These are phyloP conservation scores for Ophion costatus DNA, from an alignment of 2,888 invertebrate species.

Conservation along the genomic window DNA sequence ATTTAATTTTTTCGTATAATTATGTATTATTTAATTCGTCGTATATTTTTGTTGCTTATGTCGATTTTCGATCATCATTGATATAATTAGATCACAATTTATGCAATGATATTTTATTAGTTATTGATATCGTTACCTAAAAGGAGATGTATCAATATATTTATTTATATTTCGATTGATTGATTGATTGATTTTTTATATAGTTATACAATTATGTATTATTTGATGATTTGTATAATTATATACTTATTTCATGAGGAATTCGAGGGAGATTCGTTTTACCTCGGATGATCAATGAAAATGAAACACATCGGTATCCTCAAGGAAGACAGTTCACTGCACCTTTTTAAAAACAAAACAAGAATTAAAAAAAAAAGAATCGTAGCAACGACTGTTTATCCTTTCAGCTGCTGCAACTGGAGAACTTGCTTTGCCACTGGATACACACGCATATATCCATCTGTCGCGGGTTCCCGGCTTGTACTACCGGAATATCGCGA, in stretches of 20 bases:
- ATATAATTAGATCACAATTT: no score
- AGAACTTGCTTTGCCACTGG: conserved; percentile 37
- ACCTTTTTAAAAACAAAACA: background rate
- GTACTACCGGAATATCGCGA: conserved; percentile 49
- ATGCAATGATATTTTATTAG: no score
- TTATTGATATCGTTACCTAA: no score
- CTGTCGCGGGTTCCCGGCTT: conserved; percentile 40
- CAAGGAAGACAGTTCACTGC: conserved; percentile 17
- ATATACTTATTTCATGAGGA: background rate
- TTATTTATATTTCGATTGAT: no score
- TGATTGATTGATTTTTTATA: no score
- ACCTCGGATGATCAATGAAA: background rate
- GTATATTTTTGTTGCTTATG: background rate
- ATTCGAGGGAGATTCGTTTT: background rate
- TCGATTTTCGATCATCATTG: no score
- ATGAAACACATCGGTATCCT: conserved; percentile 2
- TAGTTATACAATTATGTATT: no score
- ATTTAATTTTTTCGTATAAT: no score
- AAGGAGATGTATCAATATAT: no score
- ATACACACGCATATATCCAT: conserved; percentile 7
- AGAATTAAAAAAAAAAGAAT: conserved; percentile 1
- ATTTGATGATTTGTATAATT: no score
- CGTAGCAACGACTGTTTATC: conserved; percentile 1
- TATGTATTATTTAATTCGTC: no score
- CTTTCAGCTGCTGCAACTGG: conserved; percentile 22